A percentile compares a stretch with the other conserved stretches of the same genome.
phyloP scores from a whole-genome alignment of 2,888 invertebrate genomes.

The Lepidochrysops patricia region DNA sequence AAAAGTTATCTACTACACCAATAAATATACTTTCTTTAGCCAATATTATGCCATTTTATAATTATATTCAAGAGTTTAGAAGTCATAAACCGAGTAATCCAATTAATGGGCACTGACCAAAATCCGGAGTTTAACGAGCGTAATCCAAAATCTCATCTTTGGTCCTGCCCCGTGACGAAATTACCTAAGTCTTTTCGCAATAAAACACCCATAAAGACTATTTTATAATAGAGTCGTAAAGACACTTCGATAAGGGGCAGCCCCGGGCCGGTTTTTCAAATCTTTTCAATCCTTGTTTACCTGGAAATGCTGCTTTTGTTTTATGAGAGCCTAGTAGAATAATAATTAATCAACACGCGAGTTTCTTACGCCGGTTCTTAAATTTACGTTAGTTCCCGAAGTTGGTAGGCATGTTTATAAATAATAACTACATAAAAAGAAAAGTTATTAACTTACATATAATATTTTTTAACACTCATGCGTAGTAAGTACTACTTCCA shows the following conservation, averaged over 20 bases:
- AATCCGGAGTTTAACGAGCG: slow-evolving; percentile 51
- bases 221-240: slow-evolving; percentile 72
- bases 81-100: slow-evolving; percentile 33
- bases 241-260: slow-evolving; percentile 36
- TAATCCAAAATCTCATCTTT: slow-evolving; percentile 62
- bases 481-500: no score
- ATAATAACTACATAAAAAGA: no score
- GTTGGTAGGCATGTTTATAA: no score
- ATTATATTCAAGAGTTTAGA: neutral
- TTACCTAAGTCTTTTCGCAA: slow-evolving; percentile 71
- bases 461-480: no score
- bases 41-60: neutral
- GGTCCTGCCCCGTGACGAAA: slow-evolving; percentile 61
- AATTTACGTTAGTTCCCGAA: no score
- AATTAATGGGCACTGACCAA: slow-evolving; percentile 21
- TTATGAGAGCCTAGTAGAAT: no score
- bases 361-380: no score
- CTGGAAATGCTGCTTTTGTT: neutral
- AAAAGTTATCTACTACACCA: no score
- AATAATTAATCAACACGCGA: no score
- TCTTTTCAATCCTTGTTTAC: slow-evolving; percentile 31
- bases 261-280: slow-evolving; percentile 51
- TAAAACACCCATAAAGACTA: slow-evolving; percentile 70
- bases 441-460: no score
- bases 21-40: no score